These are phyloP conservation scores for Mystacornis crossleyi DNA, from an alignment of 2,113 vertebrate genomes.

Conservation along the genomic window DNA sequence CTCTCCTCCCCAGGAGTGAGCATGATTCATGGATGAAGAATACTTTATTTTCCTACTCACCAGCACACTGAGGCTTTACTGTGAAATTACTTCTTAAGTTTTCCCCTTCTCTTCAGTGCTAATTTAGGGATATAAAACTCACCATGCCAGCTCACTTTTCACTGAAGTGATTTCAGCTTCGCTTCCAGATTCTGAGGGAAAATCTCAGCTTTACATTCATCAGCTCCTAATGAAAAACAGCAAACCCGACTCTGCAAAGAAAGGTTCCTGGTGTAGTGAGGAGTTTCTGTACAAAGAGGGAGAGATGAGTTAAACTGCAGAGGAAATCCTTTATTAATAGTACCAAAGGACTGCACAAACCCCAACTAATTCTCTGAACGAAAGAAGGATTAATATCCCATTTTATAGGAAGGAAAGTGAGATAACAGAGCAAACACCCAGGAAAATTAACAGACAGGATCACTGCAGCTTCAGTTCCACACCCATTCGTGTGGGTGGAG, in stretches of 20 bases:
- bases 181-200: conserved; percentile 62
- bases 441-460: neutral
- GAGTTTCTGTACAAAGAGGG: neutral
- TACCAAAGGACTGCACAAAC: neutral
- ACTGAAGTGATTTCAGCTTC: conserved; percentile 69
- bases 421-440: neutral
- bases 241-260: conserved; percentile 18
- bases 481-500: neutral
- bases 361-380: neutral
- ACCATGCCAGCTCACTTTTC: conserved; percentile 55
- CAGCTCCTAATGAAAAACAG: conserved; percentile 62
- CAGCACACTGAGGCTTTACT: conserved; percentile 6
- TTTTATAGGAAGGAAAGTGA: conserved; percentile 7
- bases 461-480: neutral
- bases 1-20: neutral
- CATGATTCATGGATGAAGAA: conserved; percentile 44
- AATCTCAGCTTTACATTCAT: conserved; percentile 57
- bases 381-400: conserved; percentile 21
- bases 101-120: neutral
- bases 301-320: conserved; percentile 21
- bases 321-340: conserved; percentile 27
- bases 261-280: neutral
- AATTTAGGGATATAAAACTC: conserved; percentile 30
- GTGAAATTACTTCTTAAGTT: conserved; percentile 15
- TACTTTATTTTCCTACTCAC: conserved; percentile 40